These are phyloP conservation scores for Lamprologus sp. DNA, from an alignment of 2,113 vertebrate genomes.

Conservation along the genomic window DNA sequence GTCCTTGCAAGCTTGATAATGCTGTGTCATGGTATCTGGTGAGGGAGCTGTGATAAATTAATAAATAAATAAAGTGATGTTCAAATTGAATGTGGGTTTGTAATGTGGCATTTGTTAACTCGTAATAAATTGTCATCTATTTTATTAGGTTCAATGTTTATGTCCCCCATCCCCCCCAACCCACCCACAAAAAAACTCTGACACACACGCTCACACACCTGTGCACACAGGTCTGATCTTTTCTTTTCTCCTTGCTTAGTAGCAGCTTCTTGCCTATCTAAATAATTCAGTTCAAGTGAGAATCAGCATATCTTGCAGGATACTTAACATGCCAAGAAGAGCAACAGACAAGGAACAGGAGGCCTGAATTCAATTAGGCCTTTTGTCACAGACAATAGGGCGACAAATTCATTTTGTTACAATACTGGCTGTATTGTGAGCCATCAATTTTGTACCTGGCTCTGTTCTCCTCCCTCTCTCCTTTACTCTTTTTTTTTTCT, in stretches of 20 bases:
- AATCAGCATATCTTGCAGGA: conserved; percentile 84
- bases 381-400: conserved; percentile 85
- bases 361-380: conserved; percentile 83
- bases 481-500: not conserved
- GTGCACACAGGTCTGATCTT: conserved; percentile 8
- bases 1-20: conserved; percentile 53
- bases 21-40: conserved; percentile 49
- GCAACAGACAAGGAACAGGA: conserved; percentile 75
- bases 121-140: not conserved
- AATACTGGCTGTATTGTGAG: conserved; percentile 65
- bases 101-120: not conserved
- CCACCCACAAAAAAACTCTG: not conserved
- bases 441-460: conserved; percentile 69
- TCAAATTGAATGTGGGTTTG: not conserved
- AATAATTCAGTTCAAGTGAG: conserved; percentile 85
- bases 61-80: not conserved
- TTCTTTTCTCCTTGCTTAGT: conserved; percentile 31
- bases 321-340: conserved; percentile 84
- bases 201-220: not conserved
- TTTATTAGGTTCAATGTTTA: not conserved
- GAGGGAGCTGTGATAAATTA: not conserved
- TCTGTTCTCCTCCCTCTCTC: conserved; percentile 21
- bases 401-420: conserved; percentile 77
- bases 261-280: conserved; percentile 62
- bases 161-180: not conserved